Conservation (phyloP, 1,140 invertebrate species). For the Ceratina calcarata region DNA sequence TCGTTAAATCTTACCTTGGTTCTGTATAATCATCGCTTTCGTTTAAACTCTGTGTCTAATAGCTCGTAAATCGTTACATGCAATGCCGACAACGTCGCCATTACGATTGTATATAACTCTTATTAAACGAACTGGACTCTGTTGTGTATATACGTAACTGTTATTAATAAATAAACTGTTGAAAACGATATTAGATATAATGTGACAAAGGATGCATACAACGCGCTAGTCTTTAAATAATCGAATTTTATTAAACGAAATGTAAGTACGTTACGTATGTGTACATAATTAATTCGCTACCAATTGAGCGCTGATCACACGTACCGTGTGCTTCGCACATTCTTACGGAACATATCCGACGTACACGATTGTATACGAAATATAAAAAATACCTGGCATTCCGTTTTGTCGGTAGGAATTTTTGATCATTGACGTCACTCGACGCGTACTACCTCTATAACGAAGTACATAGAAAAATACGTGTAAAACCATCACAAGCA, state of each 20-base stretch:
- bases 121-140: constrained; percentile 14
- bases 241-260: constrained; percentile 25
- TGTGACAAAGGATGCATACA: neutral
- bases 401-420: constrained; percentile 22
- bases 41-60: too few relatives aligned
- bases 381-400: constrained; percentile 51
- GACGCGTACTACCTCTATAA: constrained; percentile 20
- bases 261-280: constrained; percentile 8
- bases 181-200: neutral
- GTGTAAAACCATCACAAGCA: constrained; percentile 54
- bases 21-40: constrained; percentile 21
- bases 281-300: constrained; percentile 18
- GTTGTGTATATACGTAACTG: constrained; percentile 29
- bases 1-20: neutral
- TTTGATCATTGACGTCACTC: neutral
- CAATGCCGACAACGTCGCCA: constrained; percentile 11
- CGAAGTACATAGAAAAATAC: constrained; percentile 48
- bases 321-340: constrained; percentile 1
- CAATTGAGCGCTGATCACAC: neutral
- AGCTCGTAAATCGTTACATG: constrained; percentile 3
- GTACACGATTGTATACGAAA: constrained; percentile 22
- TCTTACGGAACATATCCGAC: neutral
- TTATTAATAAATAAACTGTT: constrained; percentile 36
- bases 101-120: constrained; percentile 23
- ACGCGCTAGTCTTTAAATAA: neutral